Evolutionary conservation across 2,888 invertebrate species (phyloP).

Genomic region (Eilema sororculum): DNA sequence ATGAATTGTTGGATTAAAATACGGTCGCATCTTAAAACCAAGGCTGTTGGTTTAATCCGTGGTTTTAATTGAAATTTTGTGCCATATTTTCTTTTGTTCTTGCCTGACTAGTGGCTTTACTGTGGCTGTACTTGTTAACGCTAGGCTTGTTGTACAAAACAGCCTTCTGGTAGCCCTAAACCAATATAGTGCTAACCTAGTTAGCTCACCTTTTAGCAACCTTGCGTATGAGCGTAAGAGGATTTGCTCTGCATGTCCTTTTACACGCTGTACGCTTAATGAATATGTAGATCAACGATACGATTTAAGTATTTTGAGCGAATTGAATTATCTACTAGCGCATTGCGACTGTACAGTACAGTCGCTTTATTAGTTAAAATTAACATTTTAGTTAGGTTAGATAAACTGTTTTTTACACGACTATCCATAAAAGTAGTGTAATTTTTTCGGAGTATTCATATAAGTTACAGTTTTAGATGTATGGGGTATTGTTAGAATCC

Average conservation of each 20-base stretch:
- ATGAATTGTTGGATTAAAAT: neutral
- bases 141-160: slow-evolving; percentile 17
- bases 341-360: neutral
- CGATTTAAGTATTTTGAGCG: slow-evolving; percentile 7
- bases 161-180: slow-evolving; percentile 14
- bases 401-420: neutral
- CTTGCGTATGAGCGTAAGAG: slow-evolving; percentile 21
- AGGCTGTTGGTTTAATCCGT: neutral
- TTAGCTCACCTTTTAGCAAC: slow-evolving; percentile 33
- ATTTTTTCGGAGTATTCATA: too few species aligned
- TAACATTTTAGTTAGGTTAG: neutral
- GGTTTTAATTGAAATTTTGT: neutral
- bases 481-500: too few species aligned
- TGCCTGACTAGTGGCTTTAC: neutral
- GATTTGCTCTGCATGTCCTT: slow-evolving; percentile 31
- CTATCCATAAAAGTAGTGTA: too few species aligned
- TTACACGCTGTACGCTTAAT: slow-evolving; percentile 29
- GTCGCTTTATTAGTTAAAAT: neutral
- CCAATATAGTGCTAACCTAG: slow-evolving; percentile 26
- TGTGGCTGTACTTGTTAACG: neutral
- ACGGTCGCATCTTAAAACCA: neutral
- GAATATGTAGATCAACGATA: slow-evolving; percentile 23
- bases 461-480: too few species aligned
- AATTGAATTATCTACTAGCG: neutral
- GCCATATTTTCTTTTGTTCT: neutral